Evolutionary conservation across 2,113 vertebrate genomes (phyloP).

Genomic region (Brachypteracias leptosomus): DNA sequence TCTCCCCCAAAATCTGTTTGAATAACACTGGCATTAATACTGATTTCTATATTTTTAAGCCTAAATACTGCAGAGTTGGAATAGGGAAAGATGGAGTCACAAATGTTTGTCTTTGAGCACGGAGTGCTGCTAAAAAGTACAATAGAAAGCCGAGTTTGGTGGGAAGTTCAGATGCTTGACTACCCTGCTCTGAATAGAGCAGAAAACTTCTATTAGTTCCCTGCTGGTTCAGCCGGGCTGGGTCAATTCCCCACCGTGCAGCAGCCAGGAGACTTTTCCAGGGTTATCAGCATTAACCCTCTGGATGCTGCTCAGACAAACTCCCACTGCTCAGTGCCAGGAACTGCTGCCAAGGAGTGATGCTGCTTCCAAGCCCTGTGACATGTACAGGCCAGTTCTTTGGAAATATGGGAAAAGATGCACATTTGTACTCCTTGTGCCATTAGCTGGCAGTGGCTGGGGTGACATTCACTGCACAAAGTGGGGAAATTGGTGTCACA

Average conservation of each 20-base stretch:
- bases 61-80: not conserved
- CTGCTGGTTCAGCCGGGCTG: constrained; percentile 49
- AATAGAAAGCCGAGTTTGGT: constrained; percentile 60
- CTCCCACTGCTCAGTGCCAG: rapidly evolving
- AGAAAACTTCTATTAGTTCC: constrained; percentile 67
- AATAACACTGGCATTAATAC: not conserved
- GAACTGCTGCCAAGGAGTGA: not conserved
- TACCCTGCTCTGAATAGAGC: constrained; percentile 41
- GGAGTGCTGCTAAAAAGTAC: constrained; percentile 52
- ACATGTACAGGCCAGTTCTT: not conserved
- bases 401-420: not conserved
- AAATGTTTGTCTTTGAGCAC: constrained; percentile 28
- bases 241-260: constrained; percentile 29
- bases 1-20: not conserved
- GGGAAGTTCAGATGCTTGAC: constrained; percentile 65
- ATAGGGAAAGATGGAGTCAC: not conserved
- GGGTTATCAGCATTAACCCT: constrained; percentile 47
- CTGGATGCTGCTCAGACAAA: not conserved
- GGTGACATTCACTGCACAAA: not conserved
- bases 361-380: not conserved
- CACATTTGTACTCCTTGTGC: not conserved
- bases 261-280: constrained; percentile 35
- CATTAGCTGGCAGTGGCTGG: not conserved
- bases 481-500: not conserved
- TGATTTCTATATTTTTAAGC: not conserved